phyloP scores from a whole-genome alignment of 2,113 vertebrate species.

The Vulpes ferrilata region DNA sequence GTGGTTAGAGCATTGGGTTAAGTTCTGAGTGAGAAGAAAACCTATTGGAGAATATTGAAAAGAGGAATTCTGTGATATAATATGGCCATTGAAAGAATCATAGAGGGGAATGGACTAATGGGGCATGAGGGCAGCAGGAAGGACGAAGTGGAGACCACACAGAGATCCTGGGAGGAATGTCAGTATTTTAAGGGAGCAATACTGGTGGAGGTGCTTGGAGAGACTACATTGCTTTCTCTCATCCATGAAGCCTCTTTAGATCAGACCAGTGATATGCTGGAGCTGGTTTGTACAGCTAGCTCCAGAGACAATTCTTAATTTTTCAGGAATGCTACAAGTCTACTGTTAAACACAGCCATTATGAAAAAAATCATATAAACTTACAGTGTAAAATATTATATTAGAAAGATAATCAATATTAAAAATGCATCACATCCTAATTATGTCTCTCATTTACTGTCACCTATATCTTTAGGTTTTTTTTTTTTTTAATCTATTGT shows the following conservation, averaged over 20 bases:
- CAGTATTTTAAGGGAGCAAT: not conserved
- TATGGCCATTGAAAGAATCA: not conserved
- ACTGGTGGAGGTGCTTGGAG: too few relatives aligned
- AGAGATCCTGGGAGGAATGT: not conserved
- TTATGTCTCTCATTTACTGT: not conserved
- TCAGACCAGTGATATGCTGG: not conserved
- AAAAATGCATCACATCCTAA: not conserved
- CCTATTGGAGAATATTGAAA: not conserved
- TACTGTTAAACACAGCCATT: not conserved
- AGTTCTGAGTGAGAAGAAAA: not conserved
- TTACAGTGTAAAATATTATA: not conserved
- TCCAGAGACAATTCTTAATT: not conserved
- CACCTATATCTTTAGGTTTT: not conserved
- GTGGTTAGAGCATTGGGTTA: not conserved
- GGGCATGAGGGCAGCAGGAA: not conserved
- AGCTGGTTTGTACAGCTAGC: not conserved
- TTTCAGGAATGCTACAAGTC: not conserved
- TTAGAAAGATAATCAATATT: not conserved
- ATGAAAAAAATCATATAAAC: not conserved
- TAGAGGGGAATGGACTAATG: not conserved
- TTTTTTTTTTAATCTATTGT: not conserved
- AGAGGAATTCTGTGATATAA: not conserved
- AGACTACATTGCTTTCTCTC: not conserved
- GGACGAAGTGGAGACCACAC: rapidly evolving
- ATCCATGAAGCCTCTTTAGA: not conserved